Percentiles rank a stretch among this genome's conserved stretches.
These are phyloP conservation scores for Mayetiola destructor DNA, from an alignment of 2,888 invertebrate species.

Conservation along the genomic window DNA sequence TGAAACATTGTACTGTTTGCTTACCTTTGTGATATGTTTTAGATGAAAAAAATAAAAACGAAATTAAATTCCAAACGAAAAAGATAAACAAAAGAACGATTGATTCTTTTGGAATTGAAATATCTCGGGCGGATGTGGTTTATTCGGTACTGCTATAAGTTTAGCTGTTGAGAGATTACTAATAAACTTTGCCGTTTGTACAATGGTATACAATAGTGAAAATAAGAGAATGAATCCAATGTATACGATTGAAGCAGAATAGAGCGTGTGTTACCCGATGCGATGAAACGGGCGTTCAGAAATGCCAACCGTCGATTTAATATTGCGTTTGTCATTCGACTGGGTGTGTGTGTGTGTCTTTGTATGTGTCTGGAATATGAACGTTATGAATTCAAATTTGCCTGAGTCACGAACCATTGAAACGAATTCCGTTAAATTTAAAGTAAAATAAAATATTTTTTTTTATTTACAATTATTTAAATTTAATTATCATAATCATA, in stretches of 20 bases:
- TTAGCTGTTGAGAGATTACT: background rate
- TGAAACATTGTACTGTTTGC: background rate
- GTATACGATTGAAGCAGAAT: background rate
- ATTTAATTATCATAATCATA: too few species aligned
- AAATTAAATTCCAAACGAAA: background rate
- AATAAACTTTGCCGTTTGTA: slow-evolving; percentile 5
- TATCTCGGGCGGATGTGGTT: background rate
- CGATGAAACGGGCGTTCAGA: background rate
- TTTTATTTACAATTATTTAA: too few species aligned
- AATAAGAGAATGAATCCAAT: background rate
- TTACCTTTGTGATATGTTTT: background rate
- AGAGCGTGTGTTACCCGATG: background rate
- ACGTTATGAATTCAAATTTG: too few species aligned
- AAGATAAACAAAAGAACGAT: background rate
- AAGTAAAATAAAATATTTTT: too few species aligned
- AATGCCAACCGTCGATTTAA: background rate
- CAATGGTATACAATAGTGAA: background rate
- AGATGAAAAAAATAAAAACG: background rate
- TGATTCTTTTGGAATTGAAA: too few species aligned
- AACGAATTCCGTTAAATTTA: too few species aligned
- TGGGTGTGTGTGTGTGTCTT: too few species aligned
- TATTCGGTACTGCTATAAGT: slow-evolving; percentile 2
- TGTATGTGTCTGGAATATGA: too few species aligned
- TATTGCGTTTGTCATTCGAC: too few species aligned
- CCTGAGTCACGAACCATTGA: too few species aligned